phyloP scores from a whole-genome alignment of 2,888 invertebrate genomes.

The Galerucella pusilla region DNA sequence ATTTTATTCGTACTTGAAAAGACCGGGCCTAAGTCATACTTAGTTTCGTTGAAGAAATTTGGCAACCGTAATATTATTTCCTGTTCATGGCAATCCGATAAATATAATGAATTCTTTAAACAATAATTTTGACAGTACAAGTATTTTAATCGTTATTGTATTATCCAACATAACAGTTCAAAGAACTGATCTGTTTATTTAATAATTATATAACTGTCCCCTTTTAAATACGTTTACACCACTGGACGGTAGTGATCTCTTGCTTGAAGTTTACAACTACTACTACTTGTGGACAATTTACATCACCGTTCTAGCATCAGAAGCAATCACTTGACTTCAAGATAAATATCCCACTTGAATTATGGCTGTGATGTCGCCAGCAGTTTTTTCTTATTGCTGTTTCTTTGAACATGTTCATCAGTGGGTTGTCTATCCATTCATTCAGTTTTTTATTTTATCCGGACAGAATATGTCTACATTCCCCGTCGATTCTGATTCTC shows the following conservation, averaged over 20 bases:
- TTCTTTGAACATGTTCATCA: constrained; percentile 33
- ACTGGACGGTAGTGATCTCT: constrained; percentile 10
- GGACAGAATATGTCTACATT: constrained; percentile 15
- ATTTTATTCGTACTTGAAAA: no score
- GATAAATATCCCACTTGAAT: constrained; percentile 33
- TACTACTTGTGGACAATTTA: constrained; percentile 30
- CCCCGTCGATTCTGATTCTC: not conserved
- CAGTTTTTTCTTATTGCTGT: constrained; percentile 18
- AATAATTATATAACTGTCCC: not conserved
- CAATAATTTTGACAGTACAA: no score
- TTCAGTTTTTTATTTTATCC: constrained; percentile 2
- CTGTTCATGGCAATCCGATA: no score
- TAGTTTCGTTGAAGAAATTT: no score
- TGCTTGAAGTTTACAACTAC: constrained; percentile 27
- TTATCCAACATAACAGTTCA: no score
- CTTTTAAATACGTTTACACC: not conserved
- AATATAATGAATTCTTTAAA: no score
- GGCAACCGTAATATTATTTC: no score
- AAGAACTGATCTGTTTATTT: not conserved
- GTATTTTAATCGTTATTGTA: no score
- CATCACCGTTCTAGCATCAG: constrained; percentile 34
- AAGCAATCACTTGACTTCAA: constrained; percentile 30
- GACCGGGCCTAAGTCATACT: no score
- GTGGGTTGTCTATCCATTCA: constrained; percentile 21
- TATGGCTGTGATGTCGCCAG: constrained; percentile 26